Base-by-base conservation (phyloP, 2,797 vertebrate genomes). In the Artibeus jamaicensis region DNA sequence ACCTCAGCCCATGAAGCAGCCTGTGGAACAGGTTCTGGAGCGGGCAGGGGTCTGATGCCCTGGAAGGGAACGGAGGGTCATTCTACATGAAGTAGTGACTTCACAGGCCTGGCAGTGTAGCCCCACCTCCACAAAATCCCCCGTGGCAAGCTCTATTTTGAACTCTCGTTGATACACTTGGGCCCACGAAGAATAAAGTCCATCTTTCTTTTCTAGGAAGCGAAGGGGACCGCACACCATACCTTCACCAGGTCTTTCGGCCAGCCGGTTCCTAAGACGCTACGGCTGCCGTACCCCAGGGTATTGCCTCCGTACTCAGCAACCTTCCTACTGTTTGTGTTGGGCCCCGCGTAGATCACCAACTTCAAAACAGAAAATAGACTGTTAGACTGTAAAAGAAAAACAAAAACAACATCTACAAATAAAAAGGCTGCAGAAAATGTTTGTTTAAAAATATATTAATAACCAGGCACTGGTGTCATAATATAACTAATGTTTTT, bases 231-330 rank as follows among this genome's bases (percentile, higher is more conserved):
- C 90, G 68, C 62, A 97, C 98, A 98, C 97, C 96, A 98, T 99
- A 99, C 99, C 99, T 99, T 99, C 83, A 99, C 99, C 97, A 99
- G 99, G 98, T 99, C 99, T 98, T 99, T 99, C 91, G 99, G 99
- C 99, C 99, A 99, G 50, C 99, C 99, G 86, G 99, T 99, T 96
- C 99, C 99, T 98, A 99, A 98, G 94, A 99, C 99, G 98, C 99
- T 99, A 97, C 99, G 99, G 98, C 99, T 99, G 98, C 99, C 99
- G 96, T 99, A 99, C 89, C 99, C 99, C 98, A 99, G 98, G 89
- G 99, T 99, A 98, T 99, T 99, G 96, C 99, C 99, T 97, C 99
- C 99, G 95, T 99, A 99, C 97, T 99, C 99, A 57, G 99, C 99
- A 98, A 99, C 99, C 99, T 99, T 99, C 97, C 99, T 99, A 98